These are phyloP conservation scores for Brachystomella parvula DNA, from an alignment of 1,140 invertebrate species.

Conservation along the genomic window DNA sequence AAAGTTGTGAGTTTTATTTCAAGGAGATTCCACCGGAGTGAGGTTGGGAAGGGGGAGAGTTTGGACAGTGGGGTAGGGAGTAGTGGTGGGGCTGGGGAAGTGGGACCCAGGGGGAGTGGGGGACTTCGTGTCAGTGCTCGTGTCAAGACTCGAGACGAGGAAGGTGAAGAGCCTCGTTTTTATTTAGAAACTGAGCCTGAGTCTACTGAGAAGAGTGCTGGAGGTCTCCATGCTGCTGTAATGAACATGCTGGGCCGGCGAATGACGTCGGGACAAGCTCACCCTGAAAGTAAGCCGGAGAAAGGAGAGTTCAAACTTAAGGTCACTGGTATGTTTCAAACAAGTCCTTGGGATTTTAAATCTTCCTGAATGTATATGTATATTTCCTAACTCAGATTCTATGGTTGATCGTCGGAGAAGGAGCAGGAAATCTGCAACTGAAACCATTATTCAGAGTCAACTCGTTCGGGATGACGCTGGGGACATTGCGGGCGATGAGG, in stretches of 20 bases:
- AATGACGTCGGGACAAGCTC: slow-evolving; percentile 3
- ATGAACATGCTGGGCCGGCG: slow-evolving; percentile 26
- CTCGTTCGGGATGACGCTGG: too few relatives aligned
- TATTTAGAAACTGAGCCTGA: slow-evolving; percentile 11
- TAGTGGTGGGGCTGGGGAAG: background rate
- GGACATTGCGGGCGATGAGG: too few relatives aligned
- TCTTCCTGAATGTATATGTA: too few relatives aligned
- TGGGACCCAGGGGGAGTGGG: background rate
- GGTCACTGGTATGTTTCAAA: too few relatives aligned
- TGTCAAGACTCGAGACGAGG: slow-evolving; percentile 17
- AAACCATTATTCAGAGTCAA: too few relatives aligned
- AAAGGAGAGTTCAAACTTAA: too few relatives aligned
- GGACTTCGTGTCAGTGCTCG: slow-evolving; percentile 27
- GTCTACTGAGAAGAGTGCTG: background rate
- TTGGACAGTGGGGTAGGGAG: slow-evolving; percentile 1
- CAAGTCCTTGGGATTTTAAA: too few relatives aligned
- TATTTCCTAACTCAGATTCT: too few relatives aligned
- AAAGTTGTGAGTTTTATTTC: slow-evolving; percentile 4
- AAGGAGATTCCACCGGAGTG: background rate
- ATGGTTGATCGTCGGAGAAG: too few relatives aligned
- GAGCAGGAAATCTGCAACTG: too few relatives aligned
- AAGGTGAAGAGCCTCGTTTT: slow-evolving; percentile 21
- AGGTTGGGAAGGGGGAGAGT: background rate
- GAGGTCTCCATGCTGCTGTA: slow-evolving; percentile 22
- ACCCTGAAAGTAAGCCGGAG: background rate